phyloP scores from a whole-genome alignment of 2,888 invertebrate species.

The Cinara cedri region DNA sequence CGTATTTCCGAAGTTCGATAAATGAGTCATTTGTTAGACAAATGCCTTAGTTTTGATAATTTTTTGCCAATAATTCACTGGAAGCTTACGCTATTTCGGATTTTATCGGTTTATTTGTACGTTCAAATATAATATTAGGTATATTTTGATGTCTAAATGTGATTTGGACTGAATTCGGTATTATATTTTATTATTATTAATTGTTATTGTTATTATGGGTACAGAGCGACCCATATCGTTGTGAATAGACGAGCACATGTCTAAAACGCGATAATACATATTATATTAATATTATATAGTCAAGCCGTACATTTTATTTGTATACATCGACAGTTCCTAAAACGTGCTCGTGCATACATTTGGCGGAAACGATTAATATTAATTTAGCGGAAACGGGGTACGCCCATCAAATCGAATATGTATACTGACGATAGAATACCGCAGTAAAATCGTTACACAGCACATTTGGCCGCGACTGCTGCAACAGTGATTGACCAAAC shows the following conservation, averaged over 20 bases:
- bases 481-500: conserved; percentile 22
- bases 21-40: no score
- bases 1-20: no score
- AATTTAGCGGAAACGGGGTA: conserved; percentile 43
- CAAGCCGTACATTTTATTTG: conserved; percentile 33
- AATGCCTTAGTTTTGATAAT: no score
- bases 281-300: background rate
- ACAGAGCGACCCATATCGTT: background rate
- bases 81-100: no score
- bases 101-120: no score
- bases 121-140: no score
- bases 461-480: conserved; percentile 16
- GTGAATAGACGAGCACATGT: conserved; percentile 3
- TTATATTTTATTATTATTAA: no score
- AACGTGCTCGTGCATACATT: conserved; percentile 40
- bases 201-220: background rate
- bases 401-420: conserved; percentile 5
- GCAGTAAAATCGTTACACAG: conserved; percentile 38
- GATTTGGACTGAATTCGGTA: conserved; percentile 14
- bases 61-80: no score
- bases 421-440: background rate
- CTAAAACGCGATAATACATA: no score
- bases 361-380: conserved; percentile 50
- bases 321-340: conserved; percentile 11
- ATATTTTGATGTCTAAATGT: background rate